Evolutionary conservation across 2,888 invertebrate genomes (phyloP), one percentile per base, ranked within the genome.

Genomic region (Dugesia japonica): DNA sequence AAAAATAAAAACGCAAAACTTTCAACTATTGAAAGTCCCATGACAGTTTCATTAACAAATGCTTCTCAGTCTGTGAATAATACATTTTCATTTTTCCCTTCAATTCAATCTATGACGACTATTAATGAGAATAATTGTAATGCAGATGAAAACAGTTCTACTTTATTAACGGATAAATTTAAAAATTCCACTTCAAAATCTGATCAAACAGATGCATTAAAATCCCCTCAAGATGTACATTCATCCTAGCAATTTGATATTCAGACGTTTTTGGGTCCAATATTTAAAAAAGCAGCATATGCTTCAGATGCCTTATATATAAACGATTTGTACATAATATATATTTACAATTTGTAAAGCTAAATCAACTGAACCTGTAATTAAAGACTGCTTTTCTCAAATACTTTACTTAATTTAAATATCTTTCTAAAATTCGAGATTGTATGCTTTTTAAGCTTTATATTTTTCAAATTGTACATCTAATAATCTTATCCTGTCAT

Each of bases 301-400:
- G 56, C 56, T 56, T 56, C 56, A 56, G 56, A 56, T 56, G 56
- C 56, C 56, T 56, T 56, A 56, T 56, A 56, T 20, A 56, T n/a
- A 56, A 20, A 56, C 23, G 23, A 56, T 31, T 23, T 56, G 56
- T 56, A 56, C 7, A 56, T 56, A 56, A 56, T 23, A 31, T 31
- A 31, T 56, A n/a, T 56, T n/a, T 56, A 56, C 56, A 9, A 56
- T 56, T 31, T 56, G 56, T 56, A 56, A 56, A 56, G 56, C 38
- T 20, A n/a, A 56, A 56, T 56, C 17, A 7, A 56, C 56, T 56
- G 1, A 9, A 13, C 31, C 17, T 56, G n/a, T 56, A 56, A 56
- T 56, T 56, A 56, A 56, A 56, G 17, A 56, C 17, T n/a, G n/a
- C 4, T 56, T 56, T 56, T 56, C 56, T 56, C 56, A 56, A 56